Evolutionary conservation across 2,888 invertebrate genomes (phyloP), one percentile per base, ranked within the genome.

Genomic region (Noctua pronuba): DNA sequence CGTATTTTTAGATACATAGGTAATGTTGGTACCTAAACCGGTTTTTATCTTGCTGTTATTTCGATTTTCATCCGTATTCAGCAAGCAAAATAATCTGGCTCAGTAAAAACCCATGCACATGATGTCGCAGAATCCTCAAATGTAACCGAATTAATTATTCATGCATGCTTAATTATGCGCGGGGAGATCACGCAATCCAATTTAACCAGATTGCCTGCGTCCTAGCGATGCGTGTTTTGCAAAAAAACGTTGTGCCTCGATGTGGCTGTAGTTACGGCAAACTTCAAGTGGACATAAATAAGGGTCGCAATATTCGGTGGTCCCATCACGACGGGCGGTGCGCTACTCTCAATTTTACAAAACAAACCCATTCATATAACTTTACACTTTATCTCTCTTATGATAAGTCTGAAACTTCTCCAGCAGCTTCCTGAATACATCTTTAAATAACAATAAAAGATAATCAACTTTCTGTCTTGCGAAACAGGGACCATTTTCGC

Each of bases 201-300:
- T 93, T 93, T 92, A 89, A 87, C 88, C 87, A 90, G 88, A 91
- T 90, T 89, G 89, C 86, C 83, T 84, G 86, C 86, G 86, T 89
- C 84, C 90, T 92, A 90, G 89, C 83, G 89, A 90, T 91, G 90
- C 91, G 92, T 92, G 92, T 92, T 93, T 93, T 92, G 91, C 89
- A 93, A 93, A 94, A 94, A 88, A 93, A 92, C 91, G 91, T 87
- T 88, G 89, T 88, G 92, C 90, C 91, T 92, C 92, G 90, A 91
- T 92, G 92, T 92, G 92, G 91, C 92, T 93, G 93, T 94, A 94
- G 93, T 91, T 94, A 93, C 93, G 91, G 92, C 93, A 93, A 96
- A 95, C 95, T 96, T 95, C 94, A 95, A 96, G 95, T 95, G 96
- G 95, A 95, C 95, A 95, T 96, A 96, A 96, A 96, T 96, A 96